Conservation (phyloP, 2,888 invertebrate species). For the Omphaloscelis lunosa region DNA sequence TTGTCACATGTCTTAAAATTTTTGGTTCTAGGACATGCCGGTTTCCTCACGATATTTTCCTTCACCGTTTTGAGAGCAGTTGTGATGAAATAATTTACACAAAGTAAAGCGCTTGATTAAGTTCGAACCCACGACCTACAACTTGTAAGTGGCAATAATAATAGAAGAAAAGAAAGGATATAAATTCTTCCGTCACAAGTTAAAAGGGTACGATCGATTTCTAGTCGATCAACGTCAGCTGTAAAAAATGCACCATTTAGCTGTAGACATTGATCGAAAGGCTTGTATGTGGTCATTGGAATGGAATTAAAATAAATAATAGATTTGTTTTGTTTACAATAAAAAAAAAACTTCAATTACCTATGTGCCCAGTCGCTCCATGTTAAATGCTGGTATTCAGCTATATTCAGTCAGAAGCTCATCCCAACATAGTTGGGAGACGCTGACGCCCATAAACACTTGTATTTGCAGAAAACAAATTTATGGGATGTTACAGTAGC, state of each 20-base stretch:
- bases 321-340: slow-evolving; percentile 6
- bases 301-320: too few relatives aligned
- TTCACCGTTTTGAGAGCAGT: too few relatives aligned
- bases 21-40: too few relatives aligned
- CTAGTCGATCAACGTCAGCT: slow-evolving; percentile 13
- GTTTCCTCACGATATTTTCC: too few relatives aligned
- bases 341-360: slow-evolving; percentile 1
- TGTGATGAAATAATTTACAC: too few relatives aligned
- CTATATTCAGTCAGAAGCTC: neutral
- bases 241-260: slow-evolving; percentile 17
- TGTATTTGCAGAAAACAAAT: too few relatives aligned
- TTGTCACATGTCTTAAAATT: too few relatives aligned
- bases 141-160: neutral
- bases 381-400: neutral
- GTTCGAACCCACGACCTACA: too few relatives aligned
- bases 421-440: neutral
- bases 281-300: neutral
- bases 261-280: slow-evolving; percentile 35
- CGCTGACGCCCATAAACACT: too few relatives aligned
- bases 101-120: too few relatives aligned
- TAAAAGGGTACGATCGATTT: slow-evolving; percentile 8
- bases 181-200: neutral
- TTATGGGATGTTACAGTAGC: too few relatives aligned
- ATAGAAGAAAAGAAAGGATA: neutral
- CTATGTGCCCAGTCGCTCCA: neutral